Conservation (phyloP, 2,113 vertebrate genomes). For the Mormyrus lacerda region DNA sequence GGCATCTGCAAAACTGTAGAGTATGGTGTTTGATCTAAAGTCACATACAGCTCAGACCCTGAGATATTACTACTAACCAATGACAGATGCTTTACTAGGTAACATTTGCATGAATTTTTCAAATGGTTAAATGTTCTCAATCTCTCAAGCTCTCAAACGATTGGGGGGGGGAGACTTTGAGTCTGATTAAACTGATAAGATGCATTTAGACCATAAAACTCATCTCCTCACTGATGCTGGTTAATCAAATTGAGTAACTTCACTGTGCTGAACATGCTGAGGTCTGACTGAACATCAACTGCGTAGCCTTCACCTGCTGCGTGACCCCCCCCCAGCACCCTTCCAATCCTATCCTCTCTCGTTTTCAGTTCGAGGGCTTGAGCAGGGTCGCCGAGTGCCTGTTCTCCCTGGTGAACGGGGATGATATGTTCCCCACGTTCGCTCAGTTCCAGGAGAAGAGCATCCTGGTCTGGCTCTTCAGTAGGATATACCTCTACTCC, state of each 20-base stretch:
- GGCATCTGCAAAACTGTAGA: not conserved
- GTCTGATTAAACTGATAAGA: not conserved
- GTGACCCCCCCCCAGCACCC: not conserved
- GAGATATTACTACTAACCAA: not conserved
- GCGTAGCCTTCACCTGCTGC: not conserved
- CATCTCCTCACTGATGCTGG: not conserved
- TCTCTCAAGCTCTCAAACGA: not conserved
- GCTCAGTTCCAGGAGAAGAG: conserved; percentile 88
- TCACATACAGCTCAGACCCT: not conserved
- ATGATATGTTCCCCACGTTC: conserved; percentile 99
- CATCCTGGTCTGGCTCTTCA: conserved; percentile 86
- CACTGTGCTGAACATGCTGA: not conserved
- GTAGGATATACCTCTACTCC: conserved; percentile 84
- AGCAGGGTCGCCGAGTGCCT: conserved; percentile 87
- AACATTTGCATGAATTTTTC: not conserved
- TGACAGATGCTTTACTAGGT: not conserved
- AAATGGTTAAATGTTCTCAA: not conserved
- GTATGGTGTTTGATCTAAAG: not conserved
- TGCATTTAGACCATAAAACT: not conserved
- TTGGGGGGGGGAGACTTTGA: not conserved
- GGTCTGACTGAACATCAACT: not conserved
- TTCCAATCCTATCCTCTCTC: not conserved
- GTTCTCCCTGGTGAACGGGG: conserved; percentile 91
- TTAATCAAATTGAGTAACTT: not conserved
- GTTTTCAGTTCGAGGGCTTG: conserved; percentile 81